phyloP scores from a whole-genome alignment of 2,888 invertebrate genomes.

The Epistrophe grossulariae region DNA sequence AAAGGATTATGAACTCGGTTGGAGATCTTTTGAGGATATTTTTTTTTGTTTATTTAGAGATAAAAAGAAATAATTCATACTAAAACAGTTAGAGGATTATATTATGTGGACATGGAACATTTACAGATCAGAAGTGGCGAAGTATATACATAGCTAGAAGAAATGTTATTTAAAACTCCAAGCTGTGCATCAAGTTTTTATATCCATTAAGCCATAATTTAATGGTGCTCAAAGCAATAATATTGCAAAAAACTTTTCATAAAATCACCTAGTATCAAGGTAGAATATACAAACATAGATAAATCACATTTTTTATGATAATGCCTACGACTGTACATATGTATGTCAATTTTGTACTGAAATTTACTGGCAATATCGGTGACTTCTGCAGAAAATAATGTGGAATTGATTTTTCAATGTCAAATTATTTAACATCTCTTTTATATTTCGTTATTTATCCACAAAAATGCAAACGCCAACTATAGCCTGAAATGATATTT shows the following conservation, averaged over 20 bases:
- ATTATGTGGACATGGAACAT: not conserved
- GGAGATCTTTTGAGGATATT: slow-evolving; percentile 27
- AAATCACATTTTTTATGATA: too few relatives aligned
- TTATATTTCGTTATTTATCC: too few relatives aligned
- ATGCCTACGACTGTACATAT: too few relatives aligned
- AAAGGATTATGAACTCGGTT: slow-evolving; percentile 59
- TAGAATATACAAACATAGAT: too few relatives aligned
- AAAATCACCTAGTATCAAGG: too few relatives aligned
- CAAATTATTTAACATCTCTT: too few relatives aligned
- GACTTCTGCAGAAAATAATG: too few relatives aligned
- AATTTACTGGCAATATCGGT: too few relatives aligned
- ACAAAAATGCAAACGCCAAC: too few relatives aligned
- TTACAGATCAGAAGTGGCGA: not conserved
- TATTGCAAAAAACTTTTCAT: not conserved
- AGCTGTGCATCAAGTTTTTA: not conserved
- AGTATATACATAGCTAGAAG: not conserved
- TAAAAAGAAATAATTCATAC: slow-evolving; percentile 6
- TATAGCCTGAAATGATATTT: too few relatives aligned
- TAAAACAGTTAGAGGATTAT: not conserved
- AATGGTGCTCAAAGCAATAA: not conserved
- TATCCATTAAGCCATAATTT: not conserved
- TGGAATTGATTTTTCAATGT: too few relatives aligned
- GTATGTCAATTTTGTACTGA: too few relatives aligned
- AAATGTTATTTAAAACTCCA: not conserved
- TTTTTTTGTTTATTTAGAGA: not conserved